These are phyloP conservation scores for Lapara coniferarum DNA, from an alignment of 2,888 invertebrate species.

Conservation along the genomic window DNA sequence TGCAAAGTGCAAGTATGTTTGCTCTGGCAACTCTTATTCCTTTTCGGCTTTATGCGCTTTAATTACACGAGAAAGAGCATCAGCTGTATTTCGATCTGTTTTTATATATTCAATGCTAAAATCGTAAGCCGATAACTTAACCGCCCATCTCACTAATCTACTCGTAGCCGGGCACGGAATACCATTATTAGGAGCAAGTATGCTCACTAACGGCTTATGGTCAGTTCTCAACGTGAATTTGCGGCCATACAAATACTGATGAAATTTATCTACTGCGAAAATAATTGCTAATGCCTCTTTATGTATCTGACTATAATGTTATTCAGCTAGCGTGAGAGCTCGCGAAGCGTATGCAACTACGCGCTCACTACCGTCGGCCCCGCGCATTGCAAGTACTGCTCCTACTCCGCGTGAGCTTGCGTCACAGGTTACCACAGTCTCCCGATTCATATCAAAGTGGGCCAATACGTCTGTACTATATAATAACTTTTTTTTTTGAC, in stretches of 20 bases:
- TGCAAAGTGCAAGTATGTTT: not conserved
- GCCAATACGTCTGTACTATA: not conserved
- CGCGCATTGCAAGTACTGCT: not conserved
- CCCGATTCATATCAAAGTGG: not conserved
- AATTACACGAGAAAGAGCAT: constrained; percentile 3
- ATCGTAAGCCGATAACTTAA: constrained; percentile 49
- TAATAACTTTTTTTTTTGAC: not conserved
- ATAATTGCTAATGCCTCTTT: not conserved
- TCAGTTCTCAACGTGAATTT: constrained; percentile 28
- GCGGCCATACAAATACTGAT: constrained; percentile 36
- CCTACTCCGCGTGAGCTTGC: not conserved
- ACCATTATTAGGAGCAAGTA: not conserved
- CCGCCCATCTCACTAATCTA: constrained; percentile 39
- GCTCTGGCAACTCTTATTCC: not conserved
- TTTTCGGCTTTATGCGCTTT: not conserved
- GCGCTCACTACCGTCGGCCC: not conserved
- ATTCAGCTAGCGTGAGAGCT: constrained; percentile 37
- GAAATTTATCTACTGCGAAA: constrained; percentile 29
- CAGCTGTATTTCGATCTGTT: not conserved
- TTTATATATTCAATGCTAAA: constrained; percentile 25
- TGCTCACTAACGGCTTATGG: constrained; percentile 19
- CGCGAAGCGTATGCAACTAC: constrained; percentile 24
- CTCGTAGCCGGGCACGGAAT: constrained; percentile 14
- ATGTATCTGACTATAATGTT: constrained; percentile 34
- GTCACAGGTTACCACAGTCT: not conserved